A percentile compares a stretch with the other conserved stretches of the same genome.
Conservation (phyloP, 2,113 vertebrate species). For the Heterotilapia buettikoferi region DNA sequence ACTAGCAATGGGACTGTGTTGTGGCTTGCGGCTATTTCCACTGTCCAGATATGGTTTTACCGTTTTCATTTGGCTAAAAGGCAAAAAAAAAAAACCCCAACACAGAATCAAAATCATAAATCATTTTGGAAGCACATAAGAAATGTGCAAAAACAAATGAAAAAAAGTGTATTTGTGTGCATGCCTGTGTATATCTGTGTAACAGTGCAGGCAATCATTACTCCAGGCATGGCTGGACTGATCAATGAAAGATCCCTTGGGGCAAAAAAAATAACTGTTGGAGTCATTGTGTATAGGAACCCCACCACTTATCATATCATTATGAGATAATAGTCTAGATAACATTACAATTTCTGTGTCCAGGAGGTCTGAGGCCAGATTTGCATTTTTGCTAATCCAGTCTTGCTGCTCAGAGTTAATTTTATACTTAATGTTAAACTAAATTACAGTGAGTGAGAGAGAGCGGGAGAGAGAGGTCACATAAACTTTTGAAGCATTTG, state of each 20-base stretch:
- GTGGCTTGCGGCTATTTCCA: background rate
- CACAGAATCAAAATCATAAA: background rate
- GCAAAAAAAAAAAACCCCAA: accelerated
- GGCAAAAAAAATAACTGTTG: background rate
- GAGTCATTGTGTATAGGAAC: background rate
- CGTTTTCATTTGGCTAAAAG: background rate
- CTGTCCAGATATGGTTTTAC: background rate
- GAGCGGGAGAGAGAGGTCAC: background rate
- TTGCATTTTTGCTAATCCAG: background rate
- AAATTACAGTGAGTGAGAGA: background rate
- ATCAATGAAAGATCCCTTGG: background rate
- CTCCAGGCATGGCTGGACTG: background rate
- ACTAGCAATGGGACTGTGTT: background rate
- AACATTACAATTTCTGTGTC: background rate
- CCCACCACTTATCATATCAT: background rate
- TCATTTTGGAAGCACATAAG: background rate
- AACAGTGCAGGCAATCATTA: background rate
- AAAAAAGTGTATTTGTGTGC: background rate
- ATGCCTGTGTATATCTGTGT: background rate
- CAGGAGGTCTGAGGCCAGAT: background rate
- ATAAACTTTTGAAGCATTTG: conserved; percentile 28
- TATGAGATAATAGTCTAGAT: background rate
- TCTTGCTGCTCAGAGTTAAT: background rate
- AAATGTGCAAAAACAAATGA: background rate
- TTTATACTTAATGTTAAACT: background rate